Conservation (phyloP, 2,113 vertebrate species). For the Callaeas wilsoni region DNA sequence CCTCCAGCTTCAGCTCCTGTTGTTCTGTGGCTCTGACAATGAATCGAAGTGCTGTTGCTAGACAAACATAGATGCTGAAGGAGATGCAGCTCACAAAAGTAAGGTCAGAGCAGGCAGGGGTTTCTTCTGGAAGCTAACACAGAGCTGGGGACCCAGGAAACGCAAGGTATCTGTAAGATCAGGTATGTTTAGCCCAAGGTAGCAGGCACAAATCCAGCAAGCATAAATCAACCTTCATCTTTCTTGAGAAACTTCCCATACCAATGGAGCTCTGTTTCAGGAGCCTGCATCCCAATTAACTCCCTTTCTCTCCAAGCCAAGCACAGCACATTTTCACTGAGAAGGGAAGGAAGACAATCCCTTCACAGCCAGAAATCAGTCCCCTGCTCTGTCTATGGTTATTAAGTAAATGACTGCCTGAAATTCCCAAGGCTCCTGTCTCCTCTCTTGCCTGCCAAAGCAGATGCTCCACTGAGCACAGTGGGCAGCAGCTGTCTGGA, state of each 20-base stretch:
- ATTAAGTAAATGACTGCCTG: not conserved
- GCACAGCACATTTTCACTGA: not conserved
- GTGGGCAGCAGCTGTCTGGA: conserved; percentile 3
- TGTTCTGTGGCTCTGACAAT: not conserved
- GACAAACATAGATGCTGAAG: not conserved
- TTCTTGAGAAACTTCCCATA: not conserved
- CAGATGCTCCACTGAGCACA: conserved; percentile 13
- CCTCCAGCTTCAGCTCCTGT: not conserved
- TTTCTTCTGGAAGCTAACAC: not conserved
- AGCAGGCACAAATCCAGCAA: not conserved
- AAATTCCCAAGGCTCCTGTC: not conserved
- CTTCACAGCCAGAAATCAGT: not conserved
- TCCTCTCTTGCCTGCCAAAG: conserved; percentile 6
- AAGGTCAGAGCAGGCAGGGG: not conserved
- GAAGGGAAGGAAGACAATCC: not conserved
- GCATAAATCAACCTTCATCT: not conserved
- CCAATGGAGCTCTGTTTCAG: not conserved
- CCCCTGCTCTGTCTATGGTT: not conserved
- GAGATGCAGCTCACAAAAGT: not conserved
- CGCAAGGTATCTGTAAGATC: not conserved
- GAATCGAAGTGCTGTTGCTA: not conserved
- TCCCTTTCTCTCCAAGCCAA: not conserved
- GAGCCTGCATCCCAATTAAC: not conserved
- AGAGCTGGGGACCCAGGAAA: not conserved
- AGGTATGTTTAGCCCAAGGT: not conserved